Percentiles rank a stretch among this genome's conserved stretches.
Conservation (phyloP, 2,113 vertebrate genomes). For the Passer domesticus region DNA sequence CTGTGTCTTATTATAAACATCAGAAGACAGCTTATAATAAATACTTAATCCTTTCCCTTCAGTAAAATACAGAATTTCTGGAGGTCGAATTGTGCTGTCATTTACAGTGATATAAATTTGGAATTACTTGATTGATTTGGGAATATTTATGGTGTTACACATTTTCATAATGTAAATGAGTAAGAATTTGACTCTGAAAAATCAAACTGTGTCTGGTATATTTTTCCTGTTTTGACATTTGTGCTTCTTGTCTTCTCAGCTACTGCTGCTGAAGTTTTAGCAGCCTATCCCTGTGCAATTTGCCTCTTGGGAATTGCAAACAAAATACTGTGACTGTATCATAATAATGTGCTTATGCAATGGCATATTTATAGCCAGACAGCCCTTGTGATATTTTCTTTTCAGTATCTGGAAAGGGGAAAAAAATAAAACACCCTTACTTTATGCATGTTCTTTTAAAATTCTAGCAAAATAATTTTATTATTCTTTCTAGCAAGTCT, state of each 20-base stretch:
- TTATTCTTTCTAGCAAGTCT: not conserved
- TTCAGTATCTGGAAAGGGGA: not conserved
- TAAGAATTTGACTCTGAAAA: not conserved
- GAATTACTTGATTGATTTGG: not conserved
- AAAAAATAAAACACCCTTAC: not conserved
- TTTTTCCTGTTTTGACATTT: constrained; percentile 34
- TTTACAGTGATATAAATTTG: not conserved
- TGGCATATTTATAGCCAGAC: constrained; percentile 48
- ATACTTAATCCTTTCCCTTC: not conserved
- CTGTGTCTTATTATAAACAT: not conserved
- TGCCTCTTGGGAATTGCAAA: constrained; percentile 40
- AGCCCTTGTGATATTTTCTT: not conserved
- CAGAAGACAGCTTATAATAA: not conserved
- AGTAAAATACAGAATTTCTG: not conserved
- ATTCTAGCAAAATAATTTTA: not conserved
- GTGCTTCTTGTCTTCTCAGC: constrained; percentile 3
- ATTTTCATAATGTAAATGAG: constrained; percentile 5
- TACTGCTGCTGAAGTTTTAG: constrained; percentile 31
- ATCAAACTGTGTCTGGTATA: not conserved
- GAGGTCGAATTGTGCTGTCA: not conserved
- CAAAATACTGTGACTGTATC: constrained; percentile 48
- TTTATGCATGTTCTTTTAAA: not conserved
- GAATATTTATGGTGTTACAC: not conserved
- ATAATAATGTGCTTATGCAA: constrained; percentile 56
- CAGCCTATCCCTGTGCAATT: constrained; percentile 17